These are phyloP conservation scores for Liasis olivaceus DNA, from an alignment of 2,797 vertebrate genomes.

Conservation along the genomic window DNA sequence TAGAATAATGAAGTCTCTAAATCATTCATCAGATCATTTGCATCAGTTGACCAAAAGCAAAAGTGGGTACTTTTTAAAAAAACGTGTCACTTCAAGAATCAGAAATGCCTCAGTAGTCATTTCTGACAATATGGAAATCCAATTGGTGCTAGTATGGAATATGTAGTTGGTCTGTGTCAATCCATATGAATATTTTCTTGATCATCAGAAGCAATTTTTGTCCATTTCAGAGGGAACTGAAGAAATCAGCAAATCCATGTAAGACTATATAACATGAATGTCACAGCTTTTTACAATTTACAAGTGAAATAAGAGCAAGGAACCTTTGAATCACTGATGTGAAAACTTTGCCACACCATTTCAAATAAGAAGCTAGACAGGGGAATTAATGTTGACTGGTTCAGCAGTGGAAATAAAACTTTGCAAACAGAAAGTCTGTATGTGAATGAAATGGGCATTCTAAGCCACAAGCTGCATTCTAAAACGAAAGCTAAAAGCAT, in stretches of 20 bases:
- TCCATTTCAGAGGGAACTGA: not conserved
- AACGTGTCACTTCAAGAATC: not conserved
- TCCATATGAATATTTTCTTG: conserved; percentile 6
- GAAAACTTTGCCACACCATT: conserved; percentile 25
- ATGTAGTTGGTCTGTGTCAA: conserved; percentile 32
- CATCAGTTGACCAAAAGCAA: not conserved
- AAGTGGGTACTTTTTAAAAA: not conserved
- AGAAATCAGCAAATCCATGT: conserved; percentile 11
- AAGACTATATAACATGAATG: not conserved
- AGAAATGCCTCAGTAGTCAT: not conserved
- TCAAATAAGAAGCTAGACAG: conserved; percentile 1
- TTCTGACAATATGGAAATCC: not conserved
- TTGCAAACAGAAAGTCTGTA: conserved; percentile 7
- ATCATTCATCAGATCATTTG: not conserved
- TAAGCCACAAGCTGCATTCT: conserved; percentile 8
- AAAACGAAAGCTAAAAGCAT: not conserved
- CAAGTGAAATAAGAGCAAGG: conserved; percentile 8
- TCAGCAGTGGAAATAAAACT: conserved; percentile 13
- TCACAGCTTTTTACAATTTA: not conserved
- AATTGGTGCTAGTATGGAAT: not conserved
- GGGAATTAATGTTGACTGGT: conserved; percentile 23
- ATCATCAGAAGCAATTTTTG: not conserved
- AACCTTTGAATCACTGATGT: conserved; percentile 25
- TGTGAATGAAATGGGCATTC: not conserved
- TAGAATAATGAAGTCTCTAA: conserved; percentile 6